Conservation (phyloP, 1,140 invertebrate genomes). For the Rhysida immarginata region DNA sequence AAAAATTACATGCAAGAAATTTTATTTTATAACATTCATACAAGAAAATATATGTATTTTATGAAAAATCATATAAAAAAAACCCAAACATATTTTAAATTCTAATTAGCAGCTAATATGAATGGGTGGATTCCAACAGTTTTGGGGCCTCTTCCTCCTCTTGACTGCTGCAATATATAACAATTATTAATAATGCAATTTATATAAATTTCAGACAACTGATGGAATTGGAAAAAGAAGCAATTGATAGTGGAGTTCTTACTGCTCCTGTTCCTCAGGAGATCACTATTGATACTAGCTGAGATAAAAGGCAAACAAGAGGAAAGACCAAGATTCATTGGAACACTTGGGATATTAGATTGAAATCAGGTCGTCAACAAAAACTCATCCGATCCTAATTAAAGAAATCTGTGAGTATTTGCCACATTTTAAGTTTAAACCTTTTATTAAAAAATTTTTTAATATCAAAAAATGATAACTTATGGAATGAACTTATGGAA, state of each 20-base stretch:
- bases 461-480: too few relatives aligned
- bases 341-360: conserved; percentile 1
- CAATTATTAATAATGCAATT: conserved; percentile 7
- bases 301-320: neutral
- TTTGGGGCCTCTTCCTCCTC: neutral
- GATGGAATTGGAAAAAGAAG: conserved; percentile 25
- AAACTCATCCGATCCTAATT: conserved; percentile 5
- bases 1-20: too few relatives aligned
- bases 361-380: neutral
- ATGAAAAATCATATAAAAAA: too few relatives aligned
- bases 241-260: conserved; percentile 21
- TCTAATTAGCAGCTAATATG: conserved; percentile 8
- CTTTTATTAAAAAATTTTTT: too few relatives aligned
- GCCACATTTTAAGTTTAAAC: too few relatives aligned
- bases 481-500: too few relatives aligned
- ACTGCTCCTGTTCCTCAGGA: conserved; percentile 15
- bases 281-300: neutral
- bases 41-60: too few relatives aligned
- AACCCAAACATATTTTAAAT: too few relatives aligned
- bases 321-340: neutral
- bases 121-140: neutral
- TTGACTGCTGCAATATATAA: conserved; percentile 3
- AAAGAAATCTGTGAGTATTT: too few relatives aligned
- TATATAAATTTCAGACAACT: conserved; percentile 23
- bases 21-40: too few relatives aligned